Evolutionary conservation across 2,113 vertebrate genomes (phyloP), one percentile per base, ranked within the genome.

Genomic region (Muscicapa adusta): DNA sequence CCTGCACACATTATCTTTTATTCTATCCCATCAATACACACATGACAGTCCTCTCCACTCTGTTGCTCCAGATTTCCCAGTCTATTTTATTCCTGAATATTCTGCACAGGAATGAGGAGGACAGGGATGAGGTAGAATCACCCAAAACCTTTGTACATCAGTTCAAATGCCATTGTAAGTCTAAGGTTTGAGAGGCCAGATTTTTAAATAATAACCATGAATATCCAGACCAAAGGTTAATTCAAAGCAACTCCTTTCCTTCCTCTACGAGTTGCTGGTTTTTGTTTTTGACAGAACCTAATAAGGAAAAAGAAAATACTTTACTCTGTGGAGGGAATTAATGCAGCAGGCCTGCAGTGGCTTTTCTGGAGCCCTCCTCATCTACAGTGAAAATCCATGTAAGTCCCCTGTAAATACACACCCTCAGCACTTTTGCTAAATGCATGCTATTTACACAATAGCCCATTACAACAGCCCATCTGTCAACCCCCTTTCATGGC

Each of bases 401-500:
- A 80, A 91, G 80, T 54, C 77, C 72, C 73, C 85, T 95, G 91
- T 83, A 96, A 95, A 94, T 81, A 93, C 29, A 94, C 73, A 95
- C 60, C 78, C 93, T 77, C 58, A 81, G 74, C 87, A 40, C 76
- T 94, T 93, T 78, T 96, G 88, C 74, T 91, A 88, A 95, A 97
- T 50, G 76, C 71, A 11, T 85, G 85, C 89, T 94, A 68, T 96
- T 97, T 96, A 83, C 90, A 94, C 95, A 91, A 84, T 92, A 93
- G 75, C 54, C 89, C 73, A 79, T 96, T 89, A 93, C 90, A 96
- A 80, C 89, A 95, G 75, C 65, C 94, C 91, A 95, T 95, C 94
- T 97, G 96, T 92, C 91, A 96, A 84, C 65, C 72, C n/a, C 88
- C 53, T 97, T 96, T 91, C 91, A 83, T 76, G 88, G 86, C 70